A percentile compares a stretch with the other conserved stretches of the same genome.
Conservation (phyloP, 2,113 vertebrate species). For the Myrmophylax atrothorax region DNA sequence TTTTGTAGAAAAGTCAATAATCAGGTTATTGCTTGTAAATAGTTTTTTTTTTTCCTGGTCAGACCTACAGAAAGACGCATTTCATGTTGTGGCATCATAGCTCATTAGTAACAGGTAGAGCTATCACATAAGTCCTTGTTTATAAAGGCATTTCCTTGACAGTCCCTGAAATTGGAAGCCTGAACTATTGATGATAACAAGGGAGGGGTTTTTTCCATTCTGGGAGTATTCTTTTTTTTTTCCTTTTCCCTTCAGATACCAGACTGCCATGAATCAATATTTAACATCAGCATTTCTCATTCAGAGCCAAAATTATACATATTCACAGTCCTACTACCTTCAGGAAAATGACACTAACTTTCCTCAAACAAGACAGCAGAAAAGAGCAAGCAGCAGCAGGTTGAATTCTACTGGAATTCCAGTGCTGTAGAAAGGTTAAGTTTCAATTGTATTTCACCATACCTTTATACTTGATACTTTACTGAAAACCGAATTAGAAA, state of each 20-base stretch:
- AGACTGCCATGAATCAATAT: neutral
- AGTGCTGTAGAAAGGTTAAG: fast-evolving
- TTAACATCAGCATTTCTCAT: neutral
- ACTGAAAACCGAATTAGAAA: neutral
- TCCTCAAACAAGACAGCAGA: neutral
- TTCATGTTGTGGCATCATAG: neutral
- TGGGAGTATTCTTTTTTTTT: neutral
- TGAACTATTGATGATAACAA: neutral
- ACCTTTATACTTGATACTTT: neutral
- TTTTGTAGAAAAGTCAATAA: neutral
- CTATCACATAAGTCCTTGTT: neutral
- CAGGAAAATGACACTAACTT: neutral
- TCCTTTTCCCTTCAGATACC: neutral
- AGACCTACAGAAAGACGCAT: neutral
- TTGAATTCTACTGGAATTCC: neutral
- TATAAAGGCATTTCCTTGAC: neutral
- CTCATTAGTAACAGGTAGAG: neutral
- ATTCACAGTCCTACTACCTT: neutral
- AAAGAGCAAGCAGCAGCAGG: neutral
- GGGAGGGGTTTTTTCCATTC: neutral
- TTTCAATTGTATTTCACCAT: neutral
- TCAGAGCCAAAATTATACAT: neutral
- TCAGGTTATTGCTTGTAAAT: neutral
- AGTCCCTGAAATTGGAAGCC: neutral
- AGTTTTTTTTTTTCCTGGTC: neutral